Base-by-base conservation (phyloP, 1,140 invertebrate genomes). In the Stegodyphus mimosarum region DNA sequence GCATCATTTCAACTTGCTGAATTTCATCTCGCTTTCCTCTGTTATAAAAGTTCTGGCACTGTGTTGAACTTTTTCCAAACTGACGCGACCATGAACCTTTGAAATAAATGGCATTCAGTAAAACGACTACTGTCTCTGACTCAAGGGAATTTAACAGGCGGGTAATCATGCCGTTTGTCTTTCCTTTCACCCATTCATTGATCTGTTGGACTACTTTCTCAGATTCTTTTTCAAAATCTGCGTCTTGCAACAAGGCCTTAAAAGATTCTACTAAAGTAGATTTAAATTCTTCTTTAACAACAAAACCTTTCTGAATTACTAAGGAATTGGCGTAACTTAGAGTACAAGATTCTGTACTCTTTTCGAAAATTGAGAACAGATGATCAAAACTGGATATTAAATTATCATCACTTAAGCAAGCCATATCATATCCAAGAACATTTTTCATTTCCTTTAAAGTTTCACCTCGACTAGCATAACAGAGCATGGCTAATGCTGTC, bases 31-130 rank as follows among this genome's bases (percentile, higher is more conserved):
- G 83, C 13, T 86, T 77, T 3, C 87, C 92, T 86, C 92, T 92
- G 88, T 96, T 96, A 0, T 94, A 94, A 73, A 97, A 89, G 0
- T 83, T 50, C 6, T 60, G 7, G n/a, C 6, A 48, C 10, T 1
- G n/a, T 13, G 86, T 86, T 0, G 5, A 10, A 2, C 63, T 93
- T 92, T 6, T 66, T 17, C 94, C 92, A 89, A 97, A 97, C 2
- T 93, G 92, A 5, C 92, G 90, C 60, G 94, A 91, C 95, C 95
- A 96, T 78, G 92, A 91, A 10, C 93, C 95, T 87, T 93, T 95
- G 83, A 96, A 96, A 87, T 96, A 95, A 6, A 96, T 89, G 0
- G 94, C 94, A 87, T 94, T 95, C 6, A 94, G 94, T n/a, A 96
- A 89, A 15, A 95, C 92, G n/a, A 95, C 89, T 18, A 90, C 91